Conservation (phyloP, 2,888 invertebrate species). For the Lypha dubia region DNA sequence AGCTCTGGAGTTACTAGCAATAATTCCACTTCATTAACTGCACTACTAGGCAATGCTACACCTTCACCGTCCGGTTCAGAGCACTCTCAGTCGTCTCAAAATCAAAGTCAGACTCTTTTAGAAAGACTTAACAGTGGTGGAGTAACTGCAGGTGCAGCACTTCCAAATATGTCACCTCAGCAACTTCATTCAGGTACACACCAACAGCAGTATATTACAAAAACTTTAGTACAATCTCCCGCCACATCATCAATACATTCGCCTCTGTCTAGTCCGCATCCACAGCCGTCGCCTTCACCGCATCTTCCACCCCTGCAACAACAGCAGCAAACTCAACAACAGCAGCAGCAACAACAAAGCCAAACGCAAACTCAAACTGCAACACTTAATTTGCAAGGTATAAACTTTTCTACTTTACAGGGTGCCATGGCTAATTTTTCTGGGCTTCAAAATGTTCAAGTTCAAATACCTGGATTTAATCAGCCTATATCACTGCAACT, state of each 20-base stretch:
- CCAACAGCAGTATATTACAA: slow-evolving; percentile 79
- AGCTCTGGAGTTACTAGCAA: slow-evolving; percentile 52
- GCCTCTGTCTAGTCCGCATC: slow-evolving; percentile 86
- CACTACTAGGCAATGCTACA: slow-evolving; percentile 84
- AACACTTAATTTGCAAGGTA: slow-evolving; percentile 86
- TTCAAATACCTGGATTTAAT: slow-evolving; percentile 92
- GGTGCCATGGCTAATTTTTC: slow-evolving; percentile 85
- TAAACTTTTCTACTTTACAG: slow-evolving; percentile 88
- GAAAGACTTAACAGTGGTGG: slow-evolving; percentile 82
- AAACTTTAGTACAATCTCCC: slow-evolving; percentile 82
- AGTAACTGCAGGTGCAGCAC: slow-evolving; percentile 77
- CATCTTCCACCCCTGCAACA: slow-evolving; percentile 81
- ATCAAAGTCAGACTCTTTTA: slow-evolving; percentile 80
- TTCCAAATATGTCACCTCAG: slow-evolving; percentile 82
- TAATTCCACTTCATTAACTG: slow-evolving; percentile 81
- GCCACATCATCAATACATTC: slow-evolving; percentile 83
- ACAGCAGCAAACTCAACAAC: slow-evolving; percentile 82
- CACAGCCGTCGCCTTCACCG: slow-evolving; percentile 83
- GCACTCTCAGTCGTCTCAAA: slow-evolving; percentile 80
- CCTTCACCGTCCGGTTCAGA: slow-evolving; percentile 81
- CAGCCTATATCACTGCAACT: slow-evolving; percentile 92
- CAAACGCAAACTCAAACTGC: slow-evolving; percentile 81
- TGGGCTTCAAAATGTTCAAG: slow-evolving; percentile 89
- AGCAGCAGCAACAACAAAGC: slow-evolving; percentile 81
- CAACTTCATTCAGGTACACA: slow-evolving; percentile 75